Percentiles rank a stretch among this genome's conserved stretches.
Conservation (phyloP, 2,888 invertebrate species). For the Macrosiphum euphorbiae region DNA sequence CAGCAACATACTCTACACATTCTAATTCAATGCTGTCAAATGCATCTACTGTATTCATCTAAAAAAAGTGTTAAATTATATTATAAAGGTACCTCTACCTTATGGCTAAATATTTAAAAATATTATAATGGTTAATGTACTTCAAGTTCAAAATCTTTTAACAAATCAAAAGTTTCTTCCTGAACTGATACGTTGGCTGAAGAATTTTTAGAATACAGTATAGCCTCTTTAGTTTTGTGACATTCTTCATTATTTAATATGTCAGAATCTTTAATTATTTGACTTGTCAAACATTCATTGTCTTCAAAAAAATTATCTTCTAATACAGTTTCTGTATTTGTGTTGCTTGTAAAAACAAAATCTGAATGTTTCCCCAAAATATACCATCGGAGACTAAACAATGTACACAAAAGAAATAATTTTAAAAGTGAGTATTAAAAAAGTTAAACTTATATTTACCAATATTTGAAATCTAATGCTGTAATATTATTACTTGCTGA, state of each 20-base stretch:
- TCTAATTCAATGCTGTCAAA: too few relatives aligned
- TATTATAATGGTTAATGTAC: not conserved
- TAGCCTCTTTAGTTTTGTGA: not conserved
- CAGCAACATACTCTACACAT: too few relatives aligned
- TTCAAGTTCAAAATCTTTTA: not conserved
- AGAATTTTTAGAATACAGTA: not conserved
- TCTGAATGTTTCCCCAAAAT: not conserved
- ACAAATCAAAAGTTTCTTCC: not conserved
- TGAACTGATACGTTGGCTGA: not conserved
- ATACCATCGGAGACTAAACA: not conserved
- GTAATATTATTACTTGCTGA: not conserved
- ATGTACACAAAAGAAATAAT: not conserved
- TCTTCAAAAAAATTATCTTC: not conserved
- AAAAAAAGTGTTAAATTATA: not conserved
- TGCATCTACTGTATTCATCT: not conserved
- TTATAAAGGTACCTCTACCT: not conserved
- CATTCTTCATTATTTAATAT: not conserved
- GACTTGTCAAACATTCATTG: not conserved
- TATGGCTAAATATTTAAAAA: not conserved
- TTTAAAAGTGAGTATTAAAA: not conserved
- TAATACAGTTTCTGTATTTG: not conserved
- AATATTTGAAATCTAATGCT: slow-evolving; percentile 8
- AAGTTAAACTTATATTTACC: not conserved
- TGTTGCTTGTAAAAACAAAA: not conserved
- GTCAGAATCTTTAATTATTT: not conserved